phyloP scores from a whole-genome alignment of 2,888 invertebrate species.

The Hemicrepidius hirtus region DNA sequence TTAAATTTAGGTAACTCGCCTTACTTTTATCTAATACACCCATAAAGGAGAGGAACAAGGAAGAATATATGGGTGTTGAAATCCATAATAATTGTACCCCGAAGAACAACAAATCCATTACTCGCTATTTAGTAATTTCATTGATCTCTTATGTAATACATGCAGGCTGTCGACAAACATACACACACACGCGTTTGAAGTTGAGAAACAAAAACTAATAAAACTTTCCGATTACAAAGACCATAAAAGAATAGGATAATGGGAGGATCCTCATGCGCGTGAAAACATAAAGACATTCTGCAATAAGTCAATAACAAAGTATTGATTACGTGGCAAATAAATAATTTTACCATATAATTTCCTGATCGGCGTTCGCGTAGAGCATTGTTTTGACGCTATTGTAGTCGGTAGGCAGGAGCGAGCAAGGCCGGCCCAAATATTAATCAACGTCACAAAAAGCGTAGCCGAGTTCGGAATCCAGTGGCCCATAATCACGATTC shows the following conservation, averaged over 20 bases:
- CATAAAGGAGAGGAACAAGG: no score
- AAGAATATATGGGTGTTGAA: no score
- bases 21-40: no score
- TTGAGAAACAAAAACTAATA: no score
- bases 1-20: no score
- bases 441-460: conserved; percentile 70
- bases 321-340: conserved; percentile 54
- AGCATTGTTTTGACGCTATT: conserved; percentile 70
- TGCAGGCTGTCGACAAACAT: no score
- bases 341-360: conserved; percentile 60
- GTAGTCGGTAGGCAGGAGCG: conserved; percentile 68
- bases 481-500: conserved; percentile 53
- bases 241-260: neutral
- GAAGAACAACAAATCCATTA: no score
- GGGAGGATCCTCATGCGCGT: conserved; percentile 13
- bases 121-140: no score
- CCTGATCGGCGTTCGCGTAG: conserved; percentile 59
- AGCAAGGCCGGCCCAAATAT: conserved; percentile 68
- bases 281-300: conserved; percentile 32
- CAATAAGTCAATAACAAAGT: conserved; percentile 45
- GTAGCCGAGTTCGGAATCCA: conserved; percentile 63
- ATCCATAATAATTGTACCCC: no score
- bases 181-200: neutral
- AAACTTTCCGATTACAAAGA: neutral
- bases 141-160: no score